These are phyloP conservation scores for Synanceia verrucosa DNA, from an alignment of 2,797 vertebrate species.

Conservation along the genomic window DNA sequence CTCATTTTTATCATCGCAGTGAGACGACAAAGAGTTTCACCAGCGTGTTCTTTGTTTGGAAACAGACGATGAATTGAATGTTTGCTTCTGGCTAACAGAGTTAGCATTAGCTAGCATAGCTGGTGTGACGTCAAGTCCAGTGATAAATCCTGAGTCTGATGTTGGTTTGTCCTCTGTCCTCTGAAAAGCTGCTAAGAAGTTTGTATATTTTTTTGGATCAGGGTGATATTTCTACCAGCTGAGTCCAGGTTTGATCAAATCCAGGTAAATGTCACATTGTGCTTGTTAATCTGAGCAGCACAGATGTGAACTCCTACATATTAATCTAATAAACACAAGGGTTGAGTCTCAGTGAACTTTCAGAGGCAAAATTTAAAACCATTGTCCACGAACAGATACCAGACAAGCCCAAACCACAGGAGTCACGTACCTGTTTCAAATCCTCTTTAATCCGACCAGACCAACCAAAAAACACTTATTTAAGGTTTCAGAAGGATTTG, in stretches of 20 bases:
- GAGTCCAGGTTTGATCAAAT: too few relatives aligned
- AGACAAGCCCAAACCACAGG: conserved; percentile 51
- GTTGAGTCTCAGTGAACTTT: conserved; percentile 27
- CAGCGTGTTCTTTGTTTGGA: too few relatives aligned
- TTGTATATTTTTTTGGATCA: too few relatives aligned
- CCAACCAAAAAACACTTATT: neutral
- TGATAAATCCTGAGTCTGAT: too few relatives aligned
- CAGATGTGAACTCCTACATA: neutral
- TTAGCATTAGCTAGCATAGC: too few relatives aligned
- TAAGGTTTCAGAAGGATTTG: conserved; percentile 37
- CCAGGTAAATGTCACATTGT: neutral
- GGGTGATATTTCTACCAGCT: too few relatives aligned
- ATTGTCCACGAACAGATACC: conserved; percentile 39
- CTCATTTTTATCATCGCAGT: conserved; percentile 40
- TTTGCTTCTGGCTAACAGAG: neutral
- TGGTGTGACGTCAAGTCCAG: too few relatives aligned
- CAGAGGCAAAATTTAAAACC: conserved; percentile 60
- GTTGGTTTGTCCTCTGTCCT: too few relatives aligned
- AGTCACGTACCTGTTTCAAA: conserved; percentile 43
- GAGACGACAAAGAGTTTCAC: neutral
- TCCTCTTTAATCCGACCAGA: conserved; percentile 23
- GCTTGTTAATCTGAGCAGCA: neutral
- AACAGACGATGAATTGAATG: neutral
- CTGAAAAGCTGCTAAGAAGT: neutral
- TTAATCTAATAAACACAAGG: neutral